Evolutionary conservation across 2,797 vertebrate genomes (phyloP).

Genomic region (Thripadectes ignobilis): DNA sequence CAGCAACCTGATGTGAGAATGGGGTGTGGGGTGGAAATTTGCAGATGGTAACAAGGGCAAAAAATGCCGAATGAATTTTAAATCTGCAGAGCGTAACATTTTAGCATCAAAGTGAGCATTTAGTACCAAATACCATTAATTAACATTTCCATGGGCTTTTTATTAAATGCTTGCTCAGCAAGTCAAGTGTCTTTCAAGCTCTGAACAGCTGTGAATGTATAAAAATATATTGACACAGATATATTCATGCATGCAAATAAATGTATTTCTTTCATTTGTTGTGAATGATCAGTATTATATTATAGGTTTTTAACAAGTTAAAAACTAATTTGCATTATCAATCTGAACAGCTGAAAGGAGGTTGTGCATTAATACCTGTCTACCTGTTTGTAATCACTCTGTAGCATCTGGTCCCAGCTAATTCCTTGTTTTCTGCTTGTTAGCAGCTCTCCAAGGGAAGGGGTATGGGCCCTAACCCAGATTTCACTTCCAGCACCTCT

Average conservation of each 20-base stretch:
- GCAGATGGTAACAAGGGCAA: constrained; percentile 68
- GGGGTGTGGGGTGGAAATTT: constrained; percentile 50
- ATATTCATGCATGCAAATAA: constrained; percentile 66
- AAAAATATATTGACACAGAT: constrained; percentile 68
- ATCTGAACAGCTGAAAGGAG: not conserved
- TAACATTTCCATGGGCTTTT: constrained; percentile 70
- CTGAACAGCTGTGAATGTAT: constrained; percentile 62
- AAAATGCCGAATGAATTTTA: constrained; percentile 61
- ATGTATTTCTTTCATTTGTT: constrained; percentile 40
- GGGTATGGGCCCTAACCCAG: not conserved
- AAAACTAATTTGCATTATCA: constrained; percentile 15
- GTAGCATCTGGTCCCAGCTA: not conserved
- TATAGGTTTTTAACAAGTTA: not conserved
- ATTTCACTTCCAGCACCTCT: not conserved
- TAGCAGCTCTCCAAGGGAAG: not conserved
- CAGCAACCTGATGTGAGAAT: constrained; percentile 67
- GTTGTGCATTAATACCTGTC: not conserved
- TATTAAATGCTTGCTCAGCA: constrained; percentile 71
- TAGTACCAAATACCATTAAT: constrained; percentile 71
- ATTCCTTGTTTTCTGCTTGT: not conserved
- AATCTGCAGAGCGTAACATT: constrained; percentile 59
- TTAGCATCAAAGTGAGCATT: constrained; percentile 71
- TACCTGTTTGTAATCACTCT: constrained; percentile 23
- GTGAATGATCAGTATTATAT: constrained; percentile 16
- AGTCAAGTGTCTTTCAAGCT: constrained; percentile 69